These are phyloP conservation scores for Sebastes iracundus DNA, from an alignment of 2,797 vertebrate species.

Conservation along the genomic window DNA sequence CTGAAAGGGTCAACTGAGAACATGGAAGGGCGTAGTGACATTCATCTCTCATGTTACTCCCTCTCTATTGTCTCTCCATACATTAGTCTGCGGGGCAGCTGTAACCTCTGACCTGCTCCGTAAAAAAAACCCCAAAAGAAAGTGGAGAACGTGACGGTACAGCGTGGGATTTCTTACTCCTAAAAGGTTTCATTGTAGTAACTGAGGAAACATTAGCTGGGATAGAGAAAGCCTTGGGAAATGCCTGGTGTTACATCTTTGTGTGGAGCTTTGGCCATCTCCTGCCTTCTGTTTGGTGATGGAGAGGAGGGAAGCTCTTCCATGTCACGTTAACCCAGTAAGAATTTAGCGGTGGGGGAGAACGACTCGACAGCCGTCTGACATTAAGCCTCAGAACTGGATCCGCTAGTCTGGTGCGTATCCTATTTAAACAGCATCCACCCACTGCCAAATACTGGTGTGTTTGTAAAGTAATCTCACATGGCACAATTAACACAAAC, in stretches of 20 bases:
- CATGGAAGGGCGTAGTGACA: slow-evolving; percentile 26
- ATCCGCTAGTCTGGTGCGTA: not conserved
- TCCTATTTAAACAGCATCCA: not conserved
- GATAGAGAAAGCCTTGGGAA: slow-evolving; percentile 20
- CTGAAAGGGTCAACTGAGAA: slow-evolving; percentile 21
- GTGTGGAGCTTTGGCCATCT: not conserved
- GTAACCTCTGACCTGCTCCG: slow-evolving; percentile 30
- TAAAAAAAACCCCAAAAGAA: not conserved
- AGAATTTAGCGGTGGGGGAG: slow-evolving; percentile 8
- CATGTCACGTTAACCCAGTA: slow-evolving; percentile 50
- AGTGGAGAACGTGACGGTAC: slow-evolving; percentile 5
- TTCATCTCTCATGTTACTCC: slow-evolving; percentile 40
- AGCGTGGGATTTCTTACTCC: slow-evolving; percentile 25
- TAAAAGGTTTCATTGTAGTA: slow-evolving; percentile 27
- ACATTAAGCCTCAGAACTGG: not conserved
- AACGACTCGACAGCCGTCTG: not conserved
- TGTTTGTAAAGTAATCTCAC: not conserved
- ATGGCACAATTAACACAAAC: not conserved
- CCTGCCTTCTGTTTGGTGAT: not conserved
- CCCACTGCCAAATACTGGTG: not conserved
- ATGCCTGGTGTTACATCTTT: not conserved
- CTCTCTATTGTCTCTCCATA: slow-evolving; percentile 23
- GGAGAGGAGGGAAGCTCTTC: not conserved
- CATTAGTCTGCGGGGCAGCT: slow-evolving; percentile 10
- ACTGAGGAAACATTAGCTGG: slow-evolving; percentile 43